Conservation (phyloP, 2,113 vertebrate species). For the Mola mola region DNA sequence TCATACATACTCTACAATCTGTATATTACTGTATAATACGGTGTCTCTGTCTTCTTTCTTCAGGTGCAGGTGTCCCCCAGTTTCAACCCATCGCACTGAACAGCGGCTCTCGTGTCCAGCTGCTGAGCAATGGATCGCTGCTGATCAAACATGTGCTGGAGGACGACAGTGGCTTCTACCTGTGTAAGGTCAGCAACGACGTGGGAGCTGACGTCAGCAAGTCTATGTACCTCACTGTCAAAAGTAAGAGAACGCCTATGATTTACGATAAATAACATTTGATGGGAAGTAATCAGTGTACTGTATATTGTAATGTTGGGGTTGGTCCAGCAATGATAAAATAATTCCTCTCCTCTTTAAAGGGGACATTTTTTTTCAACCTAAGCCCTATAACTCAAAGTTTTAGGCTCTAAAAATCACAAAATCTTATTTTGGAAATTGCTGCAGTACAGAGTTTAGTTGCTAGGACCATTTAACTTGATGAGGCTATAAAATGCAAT, state of each 20-base stretch:
- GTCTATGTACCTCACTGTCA: constrained; percentile 99
- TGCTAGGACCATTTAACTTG: no score
- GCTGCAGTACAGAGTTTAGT: no score
- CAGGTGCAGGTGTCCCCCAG: constrained; percentile 96
- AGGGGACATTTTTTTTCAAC: no score
- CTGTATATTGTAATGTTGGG: constrained; percentile 20
- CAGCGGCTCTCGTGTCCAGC: constrained; percentile 89
- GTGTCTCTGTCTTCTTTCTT: neutral
- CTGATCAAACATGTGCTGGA: constrained; percentile 97
- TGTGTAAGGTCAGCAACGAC: constrained; percentile 99
- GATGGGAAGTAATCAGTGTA: constrained; percentile 20
- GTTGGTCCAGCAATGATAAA: neutral
- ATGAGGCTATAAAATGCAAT: no score
- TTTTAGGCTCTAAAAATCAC: no score
- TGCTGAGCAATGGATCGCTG: constrained; percentile 94
- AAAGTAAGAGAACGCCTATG: constrained; percentile 89
- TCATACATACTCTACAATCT: no score
- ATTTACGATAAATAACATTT: constrained; percentile 20
- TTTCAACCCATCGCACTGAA: constrained; percentile 96
- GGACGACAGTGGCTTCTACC: constrained; percentile 98
- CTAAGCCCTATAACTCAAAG: no score
- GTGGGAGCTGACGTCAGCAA: constrained; percentile 99
- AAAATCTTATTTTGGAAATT: no score
- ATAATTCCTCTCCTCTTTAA: no score
- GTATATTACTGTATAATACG: no score